Percentiles rank a stretch among this genome's conserved stretches.
phyloP scores from a whole-genome alignment of 2,113 vertebrate species.

The Heptranchias perlo region DNA sequence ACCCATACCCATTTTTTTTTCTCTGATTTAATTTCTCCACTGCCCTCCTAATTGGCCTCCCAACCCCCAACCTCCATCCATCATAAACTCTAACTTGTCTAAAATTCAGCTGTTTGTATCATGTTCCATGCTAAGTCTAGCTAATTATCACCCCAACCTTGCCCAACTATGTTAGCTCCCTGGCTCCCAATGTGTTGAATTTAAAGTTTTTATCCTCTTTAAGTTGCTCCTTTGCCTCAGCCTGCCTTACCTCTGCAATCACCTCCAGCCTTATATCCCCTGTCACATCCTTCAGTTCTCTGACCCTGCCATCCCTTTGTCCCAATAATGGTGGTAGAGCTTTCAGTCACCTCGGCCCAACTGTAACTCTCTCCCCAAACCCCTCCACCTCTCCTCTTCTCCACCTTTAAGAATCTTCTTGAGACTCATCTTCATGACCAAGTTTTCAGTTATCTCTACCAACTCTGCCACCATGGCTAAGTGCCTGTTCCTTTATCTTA shows the following conservation, averaged over 20 bases:
- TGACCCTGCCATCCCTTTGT: background rate
- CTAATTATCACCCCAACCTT: background rate
- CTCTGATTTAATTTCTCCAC: background rate
- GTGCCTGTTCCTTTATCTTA: background rate
- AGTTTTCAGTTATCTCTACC: background rate
- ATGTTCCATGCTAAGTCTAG: background rate
- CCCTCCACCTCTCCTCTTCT: background rate
- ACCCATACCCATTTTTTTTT: background rate
- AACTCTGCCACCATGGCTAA: background rate
- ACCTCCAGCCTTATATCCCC: background rate
- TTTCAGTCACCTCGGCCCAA: background rate
- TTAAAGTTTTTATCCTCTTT: background rate
- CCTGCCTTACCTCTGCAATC: background rate
- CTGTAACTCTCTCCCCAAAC: background rate
- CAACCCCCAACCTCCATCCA: background rate
- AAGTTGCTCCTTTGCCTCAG: background rate
- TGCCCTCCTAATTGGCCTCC: background rate
- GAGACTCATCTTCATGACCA: background rate
- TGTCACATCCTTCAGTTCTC: background rate
- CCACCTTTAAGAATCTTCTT: background rate
- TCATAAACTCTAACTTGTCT: too few species aligned
- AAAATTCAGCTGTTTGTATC: too few species aligned
- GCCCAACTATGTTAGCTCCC: background rate
- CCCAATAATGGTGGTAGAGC: background rate
- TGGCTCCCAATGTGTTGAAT: background rate